phyloP scores from a whole-genome alignment of 2,888 invertebrate genomes.

The Falcaria lacertinaria region DNA sequence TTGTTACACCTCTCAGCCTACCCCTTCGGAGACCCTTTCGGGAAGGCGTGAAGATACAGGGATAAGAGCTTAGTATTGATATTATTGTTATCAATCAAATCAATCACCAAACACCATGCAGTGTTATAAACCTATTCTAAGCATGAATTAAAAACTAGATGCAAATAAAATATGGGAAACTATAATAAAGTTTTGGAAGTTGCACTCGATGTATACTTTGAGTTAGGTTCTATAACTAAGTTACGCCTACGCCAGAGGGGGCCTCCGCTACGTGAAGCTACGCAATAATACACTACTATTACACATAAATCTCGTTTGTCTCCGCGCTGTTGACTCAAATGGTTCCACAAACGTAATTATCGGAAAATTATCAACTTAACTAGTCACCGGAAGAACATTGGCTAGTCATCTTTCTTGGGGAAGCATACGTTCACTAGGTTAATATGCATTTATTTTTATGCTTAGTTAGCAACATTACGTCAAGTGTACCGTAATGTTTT shows the following conservation, averaged over 20 bases:
- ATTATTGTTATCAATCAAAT: too few relatives aligned
- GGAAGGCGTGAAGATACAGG: too few relatives aligned
- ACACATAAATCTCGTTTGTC: conserved; percentile 10
- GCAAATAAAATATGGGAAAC: not conserved
- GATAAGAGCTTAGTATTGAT: too few relatives aligned
- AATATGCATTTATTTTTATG: too few relatives aligned
- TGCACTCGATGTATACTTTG: not conserved
- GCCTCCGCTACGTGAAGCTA: not conserved
- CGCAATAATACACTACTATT: not conserved
- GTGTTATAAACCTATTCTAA: not conserved
- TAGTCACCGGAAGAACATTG: too few relatives aligned
- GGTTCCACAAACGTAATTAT: conserved; percentile 26
- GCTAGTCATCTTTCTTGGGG: too few relatives aligned
- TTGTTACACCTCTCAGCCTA: too few relatives aligned
- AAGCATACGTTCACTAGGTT: too few relatives aligned
- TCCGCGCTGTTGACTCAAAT: conserved; percentile 22
- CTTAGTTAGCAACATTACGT: too few relatives aligned
- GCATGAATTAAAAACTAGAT: not conserved
- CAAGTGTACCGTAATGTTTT: too few relatives aligned
- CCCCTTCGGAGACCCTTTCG: too few relatives aligned
- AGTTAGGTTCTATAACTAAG: not conserved
- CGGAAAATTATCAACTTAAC: conserved; percentile 22
- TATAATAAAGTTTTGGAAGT: not conserved
- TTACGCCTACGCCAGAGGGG: not conserved
- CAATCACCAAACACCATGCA: too few relatives aligned